Percentiles rank a stretch among this genome's conserved stretches.
Evolutionary conservation across 2,888 invertebrate genomes (phyloP).

Genomic region (Chalcosyrphus nemorum): DNA sequence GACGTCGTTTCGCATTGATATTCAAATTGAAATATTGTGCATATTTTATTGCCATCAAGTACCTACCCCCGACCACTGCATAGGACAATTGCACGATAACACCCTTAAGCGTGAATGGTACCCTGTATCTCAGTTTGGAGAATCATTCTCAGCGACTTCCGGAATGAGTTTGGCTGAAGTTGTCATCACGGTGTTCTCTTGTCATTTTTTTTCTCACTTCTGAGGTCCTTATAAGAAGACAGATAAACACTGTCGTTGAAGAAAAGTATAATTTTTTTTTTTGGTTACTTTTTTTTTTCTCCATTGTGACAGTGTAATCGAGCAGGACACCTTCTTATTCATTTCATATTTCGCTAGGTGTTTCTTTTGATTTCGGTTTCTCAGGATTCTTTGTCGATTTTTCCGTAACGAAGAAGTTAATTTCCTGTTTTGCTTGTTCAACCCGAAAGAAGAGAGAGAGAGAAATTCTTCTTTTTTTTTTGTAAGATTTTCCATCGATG

Average conservation of each 20-base stretch:
- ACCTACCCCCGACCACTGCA: background rate
- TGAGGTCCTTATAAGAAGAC: constrained; percentile 43
- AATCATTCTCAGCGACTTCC: constrained; percentile 58
- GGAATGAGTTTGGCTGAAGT: constrained; percentile 67
- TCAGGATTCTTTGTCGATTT: constrained; percentile 57
- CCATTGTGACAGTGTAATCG: constrained; percentile 69
- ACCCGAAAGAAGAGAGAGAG: background rate
- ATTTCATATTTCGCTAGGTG: constrained; percentile 49
- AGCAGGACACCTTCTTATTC: constrained; percentile 61
- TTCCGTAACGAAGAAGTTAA: constrained; percentile 63
- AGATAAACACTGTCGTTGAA: constrained; percentile 65
- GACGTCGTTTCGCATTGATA: constrained; percentile 71
- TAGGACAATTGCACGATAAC: constrained; percentile 62
- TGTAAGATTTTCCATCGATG: background rate
- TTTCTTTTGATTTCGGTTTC: constrained; percentile 42
- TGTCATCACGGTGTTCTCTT: constrained; percentile 63
- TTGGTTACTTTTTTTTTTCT: background rate
- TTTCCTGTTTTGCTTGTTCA: constrained; percentile 64
- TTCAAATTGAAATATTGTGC: constrained; percentile 73
- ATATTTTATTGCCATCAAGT: constrained; percentile 64
- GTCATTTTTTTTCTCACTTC: constrained; percentile 29
- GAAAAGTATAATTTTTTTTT: constrained; percentile 17
- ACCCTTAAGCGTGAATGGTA: constrained; percentile 51
- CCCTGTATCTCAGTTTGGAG: constrained; percentile 1
- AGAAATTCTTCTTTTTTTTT: background rate